These are phyloP conservation scores for Hapalemur alaotrensis DNA, from an alignment of 2,797 vertebrate species.

Conservation along the genomic window DNA sequence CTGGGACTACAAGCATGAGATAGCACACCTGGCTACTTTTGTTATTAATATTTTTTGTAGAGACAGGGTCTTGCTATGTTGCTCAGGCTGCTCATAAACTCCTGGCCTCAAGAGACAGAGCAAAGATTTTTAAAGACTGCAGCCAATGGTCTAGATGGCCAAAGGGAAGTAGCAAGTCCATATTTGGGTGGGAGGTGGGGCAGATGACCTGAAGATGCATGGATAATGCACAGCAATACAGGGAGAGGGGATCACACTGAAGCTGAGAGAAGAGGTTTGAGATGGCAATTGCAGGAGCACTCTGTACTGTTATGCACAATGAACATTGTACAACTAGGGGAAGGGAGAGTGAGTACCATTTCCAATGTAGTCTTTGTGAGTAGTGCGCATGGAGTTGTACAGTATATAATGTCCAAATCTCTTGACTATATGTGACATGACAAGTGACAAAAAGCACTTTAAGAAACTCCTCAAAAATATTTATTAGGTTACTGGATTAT, in stretches of 20 bases:
- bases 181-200: neutral
- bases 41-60: neutral
- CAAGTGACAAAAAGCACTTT: neutral
- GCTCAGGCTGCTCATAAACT: neutral
- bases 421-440: neutral
- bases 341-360: neutral
- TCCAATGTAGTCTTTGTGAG: neutral
- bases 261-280: neutral
- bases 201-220: neutral
- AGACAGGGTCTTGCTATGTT: neutral
- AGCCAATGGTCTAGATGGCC: neutral
- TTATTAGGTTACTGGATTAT: neutral
- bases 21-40: neutral
- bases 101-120: neutral
- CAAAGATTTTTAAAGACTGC: neutral
- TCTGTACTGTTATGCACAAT: neutral
- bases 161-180: neutral
- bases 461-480: neutral
- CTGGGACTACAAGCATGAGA: neutral
- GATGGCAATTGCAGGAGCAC: no score
- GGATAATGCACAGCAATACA: no score
- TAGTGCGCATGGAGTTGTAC: neutral
- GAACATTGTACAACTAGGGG: neutral
- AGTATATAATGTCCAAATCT: neutral
- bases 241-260: no score